Evolutionary conservation across 2,888 invertebrate genomes (phyloP).

Genomic region (Bellardia bayeri): DNA sequence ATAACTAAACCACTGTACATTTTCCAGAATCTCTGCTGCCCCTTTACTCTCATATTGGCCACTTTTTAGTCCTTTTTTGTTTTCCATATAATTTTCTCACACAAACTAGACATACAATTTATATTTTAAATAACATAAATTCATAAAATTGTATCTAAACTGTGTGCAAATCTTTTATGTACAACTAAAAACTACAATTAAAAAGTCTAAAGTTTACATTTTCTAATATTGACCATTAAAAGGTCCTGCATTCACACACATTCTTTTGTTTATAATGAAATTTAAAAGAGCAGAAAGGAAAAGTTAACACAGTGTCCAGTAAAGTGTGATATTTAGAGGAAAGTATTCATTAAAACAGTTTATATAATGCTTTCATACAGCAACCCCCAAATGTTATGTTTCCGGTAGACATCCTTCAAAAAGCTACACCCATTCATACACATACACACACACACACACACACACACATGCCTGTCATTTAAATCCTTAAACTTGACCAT

Average conservation of each 20-base stretch:
- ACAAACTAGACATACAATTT: slow-evolving; percentile 73
- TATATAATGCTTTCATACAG: slow-evolving; percentile 37
- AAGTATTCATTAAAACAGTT: slow-evolving; percentile 61
- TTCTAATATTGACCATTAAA: slow-evolving; percentile 63
- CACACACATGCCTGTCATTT: not conserved
- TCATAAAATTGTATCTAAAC: slow-evolving; percentile 81
- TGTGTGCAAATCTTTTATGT: slow-evolving; percentile 64
- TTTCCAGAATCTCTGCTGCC: not conserved
- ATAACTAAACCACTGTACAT: slow-evolving; percentile 13
- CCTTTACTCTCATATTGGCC: too few species aligned
- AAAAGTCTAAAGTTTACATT: slow-evolving; percentile 57
- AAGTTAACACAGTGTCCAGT: slow-evolving; percentile 60
- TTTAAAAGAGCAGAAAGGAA: slow-evolving; percentile 42
- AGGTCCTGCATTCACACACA: not conserved
- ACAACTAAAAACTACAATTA: slow-evolving; percentile 60
- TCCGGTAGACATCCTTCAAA: slow-evolving; percentile 6
- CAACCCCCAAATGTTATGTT: slow-evolving; percentile 3
- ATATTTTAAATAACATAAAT: slow-evolving; percentile 83
- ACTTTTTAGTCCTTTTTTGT: slow-evolving; percentile 42
- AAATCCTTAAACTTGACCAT: slow-evolving; percentile 40
- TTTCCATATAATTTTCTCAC: slow-evolving; percentile 36
- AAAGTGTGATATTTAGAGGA: slow-evolving; percentile 62
- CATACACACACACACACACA: too few species aligned
- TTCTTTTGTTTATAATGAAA: slow-evolving; percentile 2
- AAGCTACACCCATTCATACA: not conserved